A percentile compares a stretch with the other conserved stretches of the same genome.
Evolutionary conservation across 2,888 invertebrate species (phyloP).

Genomic region (Timema podura): DNA sequence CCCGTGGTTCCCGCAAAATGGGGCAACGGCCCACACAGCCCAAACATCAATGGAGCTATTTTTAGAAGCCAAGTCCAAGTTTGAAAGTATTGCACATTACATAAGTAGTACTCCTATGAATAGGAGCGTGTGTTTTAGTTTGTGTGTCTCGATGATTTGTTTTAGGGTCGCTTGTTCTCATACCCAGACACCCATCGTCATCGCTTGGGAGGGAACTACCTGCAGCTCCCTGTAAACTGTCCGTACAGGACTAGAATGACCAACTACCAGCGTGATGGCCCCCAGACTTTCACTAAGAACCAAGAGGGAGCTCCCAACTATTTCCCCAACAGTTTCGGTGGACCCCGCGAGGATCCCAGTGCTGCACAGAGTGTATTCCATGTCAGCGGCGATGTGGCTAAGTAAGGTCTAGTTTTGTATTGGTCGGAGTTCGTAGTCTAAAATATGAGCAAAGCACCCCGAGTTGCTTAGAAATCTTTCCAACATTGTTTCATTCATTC

Average conservation of each 20-base stretch:
- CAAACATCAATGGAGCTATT: too few species aligned
- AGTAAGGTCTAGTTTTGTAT: conserved; percentile 33
- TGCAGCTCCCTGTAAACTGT: conserved; percentile 93
- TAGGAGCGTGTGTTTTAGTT: too few species aligned
- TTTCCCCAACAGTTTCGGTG: conserved; percentile 92
- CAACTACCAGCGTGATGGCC: conserved; percentile 90
- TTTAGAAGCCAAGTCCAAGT: too few species aligned
- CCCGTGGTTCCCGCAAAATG: too few species aligned
- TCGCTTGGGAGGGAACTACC: conserved; percentile 85
- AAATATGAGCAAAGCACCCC: not conserved
- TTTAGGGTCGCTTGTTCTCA: conserved; percentile 73
- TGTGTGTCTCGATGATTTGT: too few species aligned
- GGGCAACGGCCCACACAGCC: too few species aligned
- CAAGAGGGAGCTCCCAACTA: conserved; percentile 91
- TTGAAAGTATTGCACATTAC: too few species aligned
- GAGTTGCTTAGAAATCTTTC: not conserved
- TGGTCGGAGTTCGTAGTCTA: not conserved
- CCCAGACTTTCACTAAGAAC: conserved; percentile 67
- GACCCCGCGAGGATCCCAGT: conserved; percentile 68
- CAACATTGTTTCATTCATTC: not conserved
- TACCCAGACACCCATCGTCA: conserved; percentile 92
- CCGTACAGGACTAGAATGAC: conserved; percentile 59
- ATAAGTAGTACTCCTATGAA: too few species aligned
- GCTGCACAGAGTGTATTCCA: conserved; percentile 59
- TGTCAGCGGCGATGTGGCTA: conserved; percentile 70